phyloP scores from a whole-genome alignment of 2,113 vertebrate genomes.

The Fregata magnificens region DNA sequence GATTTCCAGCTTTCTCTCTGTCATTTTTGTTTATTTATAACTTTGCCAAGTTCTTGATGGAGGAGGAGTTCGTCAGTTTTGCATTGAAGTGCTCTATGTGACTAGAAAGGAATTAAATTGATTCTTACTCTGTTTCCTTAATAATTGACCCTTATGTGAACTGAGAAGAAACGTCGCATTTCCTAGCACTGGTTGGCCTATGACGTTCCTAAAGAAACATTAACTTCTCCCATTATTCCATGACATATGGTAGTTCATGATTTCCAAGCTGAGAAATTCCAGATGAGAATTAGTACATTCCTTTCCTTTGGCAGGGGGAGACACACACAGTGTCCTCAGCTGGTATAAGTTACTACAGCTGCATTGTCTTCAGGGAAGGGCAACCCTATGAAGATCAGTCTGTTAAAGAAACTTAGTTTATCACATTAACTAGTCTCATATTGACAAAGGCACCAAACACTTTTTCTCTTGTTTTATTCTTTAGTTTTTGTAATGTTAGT shows the following conservation, averaged over 20 bases:
- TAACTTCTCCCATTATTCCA: neutral
- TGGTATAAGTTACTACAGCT: neutral
- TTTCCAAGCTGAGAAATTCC: neutral
- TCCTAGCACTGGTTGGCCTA: neutral
- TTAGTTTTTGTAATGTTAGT: neutral
- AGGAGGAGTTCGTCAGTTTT: neutral
- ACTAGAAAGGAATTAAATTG: neutral
- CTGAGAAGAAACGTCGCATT: neutral
- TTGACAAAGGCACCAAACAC: neutral
- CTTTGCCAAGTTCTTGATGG: neutral
- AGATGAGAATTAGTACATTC: neutral
- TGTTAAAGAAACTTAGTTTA: neutral
- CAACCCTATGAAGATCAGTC: neutral
- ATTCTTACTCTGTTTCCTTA: neutral
- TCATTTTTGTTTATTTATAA: neutral
- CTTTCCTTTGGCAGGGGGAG: too few species aligned
- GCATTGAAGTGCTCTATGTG: neutral
- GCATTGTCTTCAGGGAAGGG: neutral
- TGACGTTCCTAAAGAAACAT: neutral
- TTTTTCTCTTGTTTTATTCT: neutral
- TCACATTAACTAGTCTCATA: neutral
- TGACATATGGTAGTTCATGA: neutral
- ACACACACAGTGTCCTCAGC: too few species aligned
- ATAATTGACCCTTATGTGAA: neutral
- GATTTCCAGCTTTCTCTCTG: neutral